These are phyloP conservation scores for Tenebrosternarchus preto DNA, from an alignment of 2,113 vertebrate species.

Conservation along the genomic window DNA sequence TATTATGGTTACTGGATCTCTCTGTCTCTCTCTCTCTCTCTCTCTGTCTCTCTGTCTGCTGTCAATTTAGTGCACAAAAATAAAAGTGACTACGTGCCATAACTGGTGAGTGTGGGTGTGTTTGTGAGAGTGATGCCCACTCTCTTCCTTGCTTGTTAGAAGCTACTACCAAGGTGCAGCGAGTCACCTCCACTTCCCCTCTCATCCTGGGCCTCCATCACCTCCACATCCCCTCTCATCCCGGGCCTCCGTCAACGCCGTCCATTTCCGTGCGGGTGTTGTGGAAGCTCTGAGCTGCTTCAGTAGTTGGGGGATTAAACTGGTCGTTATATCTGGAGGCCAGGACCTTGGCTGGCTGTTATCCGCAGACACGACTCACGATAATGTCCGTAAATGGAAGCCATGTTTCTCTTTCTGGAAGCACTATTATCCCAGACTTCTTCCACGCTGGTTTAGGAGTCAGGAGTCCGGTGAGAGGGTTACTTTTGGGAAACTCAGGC, in stretches of 20 bases:
- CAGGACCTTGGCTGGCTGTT: not conserved
- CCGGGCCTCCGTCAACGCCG: not conserved
- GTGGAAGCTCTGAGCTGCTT: not conserved
- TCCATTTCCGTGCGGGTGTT: constrained; percentile 14
- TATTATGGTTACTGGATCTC: not conserved
- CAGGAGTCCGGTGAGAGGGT: not conserved
- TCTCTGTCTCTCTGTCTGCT: constrained; percentile 2
- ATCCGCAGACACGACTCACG: not conserved
- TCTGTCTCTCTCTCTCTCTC: constrained; percentile 1
- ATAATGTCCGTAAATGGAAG: not conserved
- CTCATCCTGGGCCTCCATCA: not conserved
- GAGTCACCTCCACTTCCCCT: not conserved
- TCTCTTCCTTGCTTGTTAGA: not conserved
- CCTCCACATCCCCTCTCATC: not conserved
- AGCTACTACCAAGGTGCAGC: not conserved
- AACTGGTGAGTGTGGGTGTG: not conserved
- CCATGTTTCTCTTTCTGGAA: not conserved
- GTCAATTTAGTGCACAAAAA: constrained; percentile 38
- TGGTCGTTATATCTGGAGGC: not conserved
- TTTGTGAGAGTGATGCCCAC: not conserved
- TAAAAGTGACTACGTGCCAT: not conserved
- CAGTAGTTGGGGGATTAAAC: not conserved
- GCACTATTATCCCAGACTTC: not conserved
- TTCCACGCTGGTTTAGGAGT: not conserved
- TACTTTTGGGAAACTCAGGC: not conserved